A percentile compares a stretch with the other conserved stretches of the same genome.
These are phyloP conservation scores for Aphelocoma coerulescens DNA, from an alignment of 2,113 vertebrate species.

Conservation along the genomic window DNA sequence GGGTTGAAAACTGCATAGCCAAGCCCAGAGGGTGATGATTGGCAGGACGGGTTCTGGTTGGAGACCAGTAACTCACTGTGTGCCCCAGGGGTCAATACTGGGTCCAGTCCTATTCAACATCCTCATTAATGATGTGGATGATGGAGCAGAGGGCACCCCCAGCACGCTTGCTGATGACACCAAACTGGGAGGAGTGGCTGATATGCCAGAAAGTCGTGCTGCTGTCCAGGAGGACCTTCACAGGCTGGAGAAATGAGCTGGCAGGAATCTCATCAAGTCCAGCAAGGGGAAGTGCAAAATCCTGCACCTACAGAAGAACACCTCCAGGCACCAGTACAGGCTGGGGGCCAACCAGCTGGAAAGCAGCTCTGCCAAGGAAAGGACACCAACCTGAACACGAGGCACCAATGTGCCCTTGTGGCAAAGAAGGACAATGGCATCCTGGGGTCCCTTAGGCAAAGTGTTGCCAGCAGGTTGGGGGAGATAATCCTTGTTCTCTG, in stretches of 20 bases:
- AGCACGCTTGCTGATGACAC: background rate
- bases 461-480: background rate
- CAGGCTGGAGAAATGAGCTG: background rate
- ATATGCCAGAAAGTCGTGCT: rapidly evolving
- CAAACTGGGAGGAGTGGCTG: background rate
- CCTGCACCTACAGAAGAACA: background rate
- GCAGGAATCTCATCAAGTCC: background rate
- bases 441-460: background rate
- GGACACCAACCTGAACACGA: background rate
- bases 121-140: background rate
- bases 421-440: background rate
- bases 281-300: background rate
- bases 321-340: background rate
- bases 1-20: background rate
- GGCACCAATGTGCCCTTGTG: background rate
- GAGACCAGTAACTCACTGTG: background rate
- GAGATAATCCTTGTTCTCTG: background rate
- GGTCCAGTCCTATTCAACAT: background rate
- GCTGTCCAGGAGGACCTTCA: background rate
- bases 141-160: background rate
- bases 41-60: rapidly evolving
- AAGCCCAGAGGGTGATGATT: background rate
- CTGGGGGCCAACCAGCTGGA: background rate
- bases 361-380: background rate
- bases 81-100: background rate